Percentiles rank a stretch among this genome's conserved stretches.
Evolutionary conservation across 2,113 vertebrate genomes (phyloP).

Genomic region (Gopherus flavomarginatus): DNA sequence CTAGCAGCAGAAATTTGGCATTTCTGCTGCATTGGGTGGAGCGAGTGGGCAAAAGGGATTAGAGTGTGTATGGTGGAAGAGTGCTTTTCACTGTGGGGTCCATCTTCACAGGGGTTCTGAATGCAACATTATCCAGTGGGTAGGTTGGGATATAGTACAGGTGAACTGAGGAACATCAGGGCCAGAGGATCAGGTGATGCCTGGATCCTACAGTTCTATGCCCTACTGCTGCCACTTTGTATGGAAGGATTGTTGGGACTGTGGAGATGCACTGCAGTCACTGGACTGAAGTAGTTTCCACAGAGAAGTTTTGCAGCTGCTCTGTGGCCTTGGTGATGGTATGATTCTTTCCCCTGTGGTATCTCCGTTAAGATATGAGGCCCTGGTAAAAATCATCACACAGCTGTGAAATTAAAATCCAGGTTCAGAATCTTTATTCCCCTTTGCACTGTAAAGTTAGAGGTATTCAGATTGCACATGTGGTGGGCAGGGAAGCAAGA

Average conservation of each 20-base stretch:
- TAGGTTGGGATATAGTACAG: not conserved
- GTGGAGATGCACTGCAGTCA: not conserved
- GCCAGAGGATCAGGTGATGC: not conserved
- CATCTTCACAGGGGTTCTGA: not conserved
- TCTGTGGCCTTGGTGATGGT: not conserved
- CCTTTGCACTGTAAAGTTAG: not conserved
- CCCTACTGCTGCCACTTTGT: rapidly evolving
- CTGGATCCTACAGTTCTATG: not conserved
- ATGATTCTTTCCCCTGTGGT: no score
- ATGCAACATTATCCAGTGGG: not conserved
- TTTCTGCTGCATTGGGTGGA: not conserved
- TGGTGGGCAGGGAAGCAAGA: not conserved
- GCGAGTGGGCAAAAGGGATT: not conserved
- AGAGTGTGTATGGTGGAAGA: no score
- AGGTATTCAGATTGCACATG: not conserved
- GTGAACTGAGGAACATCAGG: not conserved
- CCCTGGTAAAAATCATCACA: not conserved
- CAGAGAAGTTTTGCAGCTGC: not conserved
- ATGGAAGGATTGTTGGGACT: not conserved
- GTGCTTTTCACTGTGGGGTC: not conserved
- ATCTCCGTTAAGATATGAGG: rapidly evolving
- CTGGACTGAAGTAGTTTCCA: not conserved
- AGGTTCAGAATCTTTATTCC: not conserved
- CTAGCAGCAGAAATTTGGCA: not conserved
- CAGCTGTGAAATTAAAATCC: not conserved